Evolutionary conservation across 2,888 invertebrate species (phyloP), one percentile per base, ranked within the genome.

Genomic region (Drosophila rubida): DNA sequence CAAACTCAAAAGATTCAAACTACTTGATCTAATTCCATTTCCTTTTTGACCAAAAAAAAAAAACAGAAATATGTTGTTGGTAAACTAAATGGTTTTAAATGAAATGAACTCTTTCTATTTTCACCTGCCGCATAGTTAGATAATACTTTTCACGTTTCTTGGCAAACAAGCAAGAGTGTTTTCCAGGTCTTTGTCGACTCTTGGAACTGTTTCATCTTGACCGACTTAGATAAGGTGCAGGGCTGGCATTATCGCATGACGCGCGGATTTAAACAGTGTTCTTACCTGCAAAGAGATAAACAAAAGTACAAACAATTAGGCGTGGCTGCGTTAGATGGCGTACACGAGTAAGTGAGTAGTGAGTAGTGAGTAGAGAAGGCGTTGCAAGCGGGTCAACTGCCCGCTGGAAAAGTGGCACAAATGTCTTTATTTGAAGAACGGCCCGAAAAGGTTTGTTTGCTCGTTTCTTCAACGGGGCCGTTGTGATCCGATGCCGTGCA

Each of bases 281-380:
- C 81, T 81, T 84, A 81, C 81, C 81, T 81, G 87, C 45, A 87
- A 87, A 49, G 63, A 81, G 66, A 84, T 61, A 75, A 60, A n/a
- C n/a, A n/a, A 70, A 74, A 69, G 65, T 61, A 61, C 62, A 78
- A 55, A 45, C 51, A 63, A 78, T 75, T 75, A 75, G 75, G 44
- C 58, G 46, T 16, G 42, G 58, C 57, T 72, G 60, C 49, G 50
- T 59, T 65, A 61, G 45, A 19, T 19, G 19, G 19, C 41, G 27
- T 30, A 9, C 23, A 1, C 39, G 39, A 14, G 16, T 37, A 22
- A n/a, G 2, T 25, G 16, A n/a, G 11, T 9, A 27, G 19, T 41
- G 23, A 41, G 3, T 32, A 25, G 2, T 53, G n/a, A 13, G 49
- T 27, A 51, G 23, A 37, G 54, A 46, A 37, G 46, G 41, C 41